Evolutionary conservation across 2,888 invertebrate genomes (phyloP).

Genomic region (Apamea monoglypha): DNA sequence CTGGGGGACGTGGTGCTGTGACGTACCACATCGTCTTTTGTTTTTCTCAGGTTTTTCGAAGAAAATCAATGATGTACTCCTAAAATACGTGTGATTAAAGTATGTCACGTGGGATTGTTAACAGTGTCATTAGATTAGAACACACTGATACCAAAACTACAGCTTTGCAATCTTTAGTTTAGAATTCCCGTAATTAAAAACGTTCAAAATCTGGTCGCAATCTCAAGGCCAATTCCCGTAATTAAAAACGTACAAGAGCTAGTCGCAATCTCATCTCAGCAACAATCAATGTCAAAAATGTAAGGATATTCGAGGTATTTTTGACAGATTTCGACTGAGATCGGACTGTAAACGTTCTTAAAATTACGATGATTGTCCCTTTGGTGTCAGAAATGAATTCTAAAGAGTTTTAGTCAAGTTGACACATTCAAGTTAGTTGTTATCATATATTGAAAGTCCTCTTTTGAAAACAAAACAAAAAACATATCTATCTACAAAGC

Average conservation of each 20-base stretch:
- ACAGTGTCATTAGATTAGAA: neutral
- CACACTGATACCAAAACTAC: neutral
- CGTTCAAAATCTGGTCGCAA: neutral
- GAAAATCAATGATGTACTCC: neutral
- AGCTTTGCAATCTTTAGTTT: neutral
- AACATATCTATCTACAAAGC: slow-evolving; percentile 43
- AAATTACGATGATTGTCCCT: neutral
- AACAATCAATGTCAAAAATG: neutral
- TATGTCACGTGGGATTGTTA: neutral
- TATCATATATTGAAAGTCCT: neutral
- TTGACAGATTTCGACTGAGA: neutral
- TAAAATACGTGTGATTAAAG: neutral
- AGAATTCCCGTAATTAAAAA: neutral
- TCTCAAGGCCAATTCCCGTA: neutral
- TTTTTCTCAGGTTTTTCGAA: slow-evolving; percentile 24
- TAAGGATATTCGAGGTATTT: neutral
- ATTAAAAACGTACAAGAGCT: no score
- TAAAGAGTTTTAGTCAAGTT: neutral
- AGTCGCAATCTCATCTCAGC: no score
- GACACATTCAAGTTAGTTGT: neutral
- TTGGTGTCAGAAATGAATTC: neutral
- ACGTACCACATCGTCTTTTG: slow-evolving; percentile 34
- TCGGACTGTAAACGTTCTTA: neutral
- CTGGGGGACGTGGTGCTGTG: slow-evolving; percentile 57
- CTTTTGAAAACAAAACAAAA: slow-evolving; percentile 1